These are phyloP conservation scores for Girardia tigrina DNA, from an alignment of 2,888 invertebrate species.

Conservation along the genomic window DNA sequence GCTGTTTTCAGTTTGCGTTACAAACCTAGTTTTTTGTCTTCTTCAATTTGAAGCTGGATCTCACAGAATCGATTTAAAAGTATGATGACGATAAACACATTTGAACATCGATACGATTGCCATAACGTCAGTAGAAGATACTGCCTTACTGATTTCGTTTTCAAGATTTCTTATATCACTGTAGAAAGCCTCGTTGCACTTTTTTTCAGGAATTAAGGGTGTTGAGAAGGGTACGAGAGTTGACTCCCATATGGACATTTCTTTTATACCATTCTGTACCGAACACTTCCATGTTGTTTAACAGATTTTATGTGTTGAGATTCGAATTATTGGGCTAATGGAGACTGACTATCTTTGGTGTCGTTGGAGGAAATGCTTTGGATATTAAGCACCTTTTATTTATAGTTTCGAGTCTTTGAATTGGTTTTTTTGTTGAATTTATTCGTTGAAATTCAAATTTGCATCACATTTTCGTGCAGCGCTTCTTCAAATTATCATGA, in stretches of 20 bases:
- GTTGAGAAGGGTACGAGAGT: neutral
- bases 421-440: neutral
- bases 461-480: no score
- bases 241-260: neutral
- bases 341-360: neutral
- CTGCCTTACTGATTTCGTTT: conserved; percentile 16
- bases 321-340: neutral
- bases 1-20: neutral
- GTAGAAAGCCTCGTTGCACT: neutral
- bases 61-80: neutral
- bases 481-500: no score
- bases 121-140: neutral
- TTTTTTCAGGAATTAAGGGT: neutral
- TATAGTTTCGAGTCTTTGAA: neutral
- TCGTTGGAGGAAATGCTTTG: neutral
- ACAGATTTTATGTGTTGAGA: neutral
- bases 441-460: no score
- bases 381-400: neutral
- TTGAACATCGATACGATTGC: conserved; percentile 9
- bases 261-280: conserved; percentile 6
- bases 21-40: neutral
- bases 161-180: neutral
- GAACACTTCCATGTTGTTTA: conserved; percentile 11
- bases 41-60: neutral
- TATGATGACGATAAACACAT: neutral